phyloP scores from a whole-genome alignment of 2,797 vertebrate genomes.

The Luscinia megarhynchos region DNA sequence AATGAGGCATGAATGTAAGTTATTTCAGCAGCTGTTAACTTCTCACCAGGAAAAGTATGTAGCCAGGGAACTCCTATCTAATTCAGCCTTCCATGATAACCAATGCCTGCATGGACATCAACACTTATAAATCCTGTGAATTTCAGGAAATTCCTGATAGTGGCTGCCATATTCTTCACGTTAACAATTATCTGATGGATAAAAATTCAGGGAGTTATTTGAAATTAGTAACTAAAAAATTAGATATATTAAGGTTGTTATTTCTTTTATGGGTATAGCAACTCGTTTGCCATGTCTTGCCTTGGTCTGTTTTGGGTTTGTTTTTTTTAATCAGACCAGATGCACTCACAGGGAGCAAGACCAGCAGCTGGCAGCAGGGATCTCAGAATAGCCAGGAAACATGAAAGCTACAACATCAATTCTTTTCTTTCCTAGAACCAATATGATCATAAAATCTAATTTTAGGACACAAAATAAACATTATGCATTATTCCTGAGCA shows the following conservation, averaged over 20 bases:
- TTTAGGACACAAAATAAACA: not conserved
- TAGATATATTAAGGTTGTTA: not conserved
- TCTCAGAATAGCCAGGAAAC: not conserved
- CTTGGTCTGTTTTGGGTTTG: not conserved
- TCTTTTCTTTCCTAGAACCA: not conserved
- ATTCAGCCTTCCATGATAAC: not conserved
- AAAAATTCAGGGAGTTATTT: not conserved
- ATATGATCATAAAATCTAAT: not conserved
- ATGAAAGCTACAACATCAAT: not conserved
- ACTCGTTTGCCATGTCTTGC: not conserved
- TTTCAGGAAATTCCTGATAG: not conserved
- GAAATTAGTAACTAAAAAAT: not conserved
- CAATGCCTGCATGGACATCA: not conserved
- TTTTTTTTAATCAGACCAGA: not conserved
- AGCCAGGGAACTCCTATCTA: not conserved
- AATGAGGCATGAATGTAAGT: not conserved
- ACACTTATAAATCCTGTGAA: not conserved
- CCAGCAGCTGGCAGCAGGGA: constrained; percentile 16
- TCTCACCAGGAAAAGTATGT: not conserved
- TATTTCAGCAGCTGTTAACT: not conserved
- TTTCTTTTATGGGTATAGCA: not conserved
- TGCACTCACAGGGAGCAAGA: not conserved
- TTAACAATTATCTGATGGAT: not conserved
- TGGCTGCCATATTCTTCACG: not conserved
- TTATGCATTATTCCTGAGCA: not conserved